Evolutionary conservation across 2,113 vertebrate species (phyloP).

Genomic region (Dendrocopos noguchii): DNA sequence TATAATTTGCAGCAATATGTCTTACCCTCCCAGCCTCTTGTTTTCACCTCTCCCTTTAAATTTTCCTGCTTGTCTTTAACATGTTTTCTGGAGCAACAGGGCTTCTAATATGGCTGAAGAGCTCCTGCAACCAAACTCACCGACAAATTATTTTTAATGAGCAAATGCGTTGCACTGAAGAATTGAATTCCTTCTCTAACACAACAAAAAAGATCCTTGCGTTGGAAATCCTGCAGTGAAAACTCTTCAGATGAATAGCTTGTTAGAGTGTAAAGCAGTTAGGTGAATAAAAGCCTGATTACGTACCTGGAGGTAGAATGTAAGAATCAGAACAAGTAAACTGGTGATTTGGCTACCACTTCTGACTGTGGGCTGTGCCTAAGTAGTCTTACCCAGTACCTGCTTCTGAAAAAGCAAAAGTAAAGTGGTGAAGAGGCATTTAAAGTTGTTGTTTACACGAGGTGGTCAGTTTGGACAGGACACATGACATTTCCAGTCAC

Average conservation of each 20-base stretch:
- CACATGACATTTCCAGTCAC: background rate
- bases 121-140: background rate
- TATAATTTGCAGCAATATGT: slow-evolving; percentile 64
- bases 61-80: slow-evolving; percentile 7
- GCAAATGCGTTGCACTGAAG: slow-evolving; percentile 26
- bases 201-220: slow-evolving; percentile 18
- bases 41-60: slow-evolving; percentile 30
- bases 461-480: background rate
- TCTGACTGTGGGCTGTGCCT: slow-evolving; percentile 20
- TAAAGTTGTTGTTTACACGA: background rate
- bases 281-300: slow-evolving; percentile 77
- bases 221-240: slow-evolving; percentile 53
- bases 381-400: slow-evolving; percentile 17
- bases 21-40: slow-evolving; percentile 29
- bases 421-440: background rate
- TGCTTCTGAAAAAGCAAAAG: slow-evolving; percentile 10
- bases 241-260: slow-evolving; percentile 71
- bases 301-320: slow-evolving; percentile 55
- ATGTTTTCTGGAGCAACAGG: background rate
- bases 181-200: background rate
- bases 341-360: slow-evolving; percentile 56
- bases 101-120: slow-evolving; percentile 25
- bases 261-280: slow-evolving; percentile 73
- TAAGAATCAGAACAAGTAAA: slow-evolving; percentile 61
- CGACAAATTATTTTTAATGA: slow-evolving; percentile 53